Evolutionary conservation across 2,888 invertebrate genomes (phyloP).

Genomic region (Podotricha telesiphe): DNA sequence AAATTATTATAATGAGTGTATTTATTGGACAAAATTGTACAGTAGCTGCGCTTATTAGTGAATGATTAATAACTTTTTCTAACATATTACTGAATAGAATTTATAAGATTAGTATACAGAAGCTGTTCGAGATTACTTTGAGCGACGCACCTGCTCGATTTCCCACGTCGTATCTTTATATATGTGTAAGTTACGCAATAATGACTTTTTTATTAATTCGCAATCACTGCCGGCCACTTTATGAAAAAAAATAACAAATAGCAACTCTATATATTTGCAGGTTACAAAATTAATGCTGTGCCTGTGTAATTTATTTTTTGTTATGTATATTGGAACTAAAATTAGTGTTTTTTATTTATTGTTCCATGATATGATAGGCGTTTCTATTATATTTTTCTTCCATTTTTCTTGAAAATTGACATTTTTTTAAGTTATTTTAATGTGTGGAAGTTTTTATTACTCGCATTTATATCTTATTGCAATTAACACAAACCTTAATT

Average conservation of each 20-base stretch:
- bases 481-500: no score
- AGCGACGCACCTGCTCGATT: slow-evolving; percentile 69
- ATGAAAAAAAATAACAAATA: slow-evolving; percentile 11
- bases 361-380: not conserved
- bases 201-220: slow-evolving; percentile 71
- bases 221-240: slow-evolving; percentile 60
- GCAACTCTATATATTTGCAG: slow-evolving; percentile 8
- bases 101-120: slow-evolving; percentile 54
- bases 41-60: slow-evolving; percentile 24
- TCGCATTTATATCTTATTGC: not conserved
- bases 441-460: not conserved
- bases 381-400: not conserved
- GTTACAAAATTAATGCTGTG: not conserved
- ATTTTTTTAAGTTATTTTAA: no score
- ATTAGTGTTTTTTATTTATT: slow-evolving; percentile 4
- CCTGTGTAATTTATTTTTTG: slow-evolving; percentile 9
- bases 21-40: slow-evolving; percentile 24
- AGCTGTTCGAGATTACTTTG: slow-evolving; percentile 71
- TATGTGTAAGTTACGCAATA: slow-evolving; percentile 68
- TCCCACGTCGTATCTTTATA: slow-evolving; percentile 57
- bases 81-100: slow-evolving; percentile 22
- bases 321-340: not conserved
- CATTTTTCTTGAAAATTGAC: not conserved
- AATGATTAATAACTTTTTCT: slow-evolving; percentile 34
- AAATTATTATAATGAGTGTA: slow-evolving; percentile 29